Evolutionary conservation across 2,888 invertebrate species (phyloP).

Genomic region (Steinernema carpocapsae): DNA sequence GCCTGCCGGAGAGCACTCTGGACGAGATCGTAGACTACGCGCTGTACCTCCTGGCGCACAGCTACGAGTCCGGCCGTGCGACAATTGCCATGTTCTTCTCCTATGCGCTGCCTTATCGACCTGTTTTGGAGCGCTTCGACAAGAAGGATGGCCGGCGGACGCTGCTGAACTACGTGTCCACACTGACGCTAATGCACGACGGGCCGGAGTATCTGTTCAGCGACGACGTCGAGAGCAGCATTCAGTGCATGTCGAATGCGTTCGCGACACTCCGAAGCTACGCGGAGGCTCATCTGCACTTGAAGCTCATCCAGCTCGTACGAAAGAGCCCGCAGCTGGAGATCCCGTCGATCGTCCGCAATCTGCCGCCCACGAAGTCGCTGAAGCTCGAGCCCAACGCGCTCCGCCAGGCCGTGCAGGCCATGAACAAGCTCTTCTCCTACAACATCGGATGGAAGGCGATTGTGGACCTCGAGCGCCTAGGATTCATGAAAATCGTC

Average conservation of each 20-base stretch:
- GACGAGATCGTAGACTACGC: constrained; percentile 75
- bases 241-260: constrained; percentile 88
- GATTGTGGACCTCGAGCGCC: neutral
- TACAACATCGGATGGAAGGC: constrained; percentile 74
- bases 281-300: constrained; percentile 85
- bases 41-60: constrained; percentile 91
- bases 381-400: constrained; percentile 78
- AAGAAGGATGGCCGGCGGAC: constrained; percentile 89
- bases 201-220: constrained; percentile 78
- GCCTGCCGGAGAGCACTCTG: constrained; percentile 75
- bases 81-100: constrained; percentile 98
- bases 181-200: constrained; percentile 83
- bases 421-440: constrained; percentile 80
- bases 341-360: neutral
- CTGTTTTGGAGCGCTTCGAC: constrained; percentile 92
- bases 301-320: constrained; percentile 78
- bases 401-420: constrained; percentile 84
- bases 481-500: neutral
- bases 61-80: constrained; percentile 94
- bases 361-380: constrained; percentile 65
- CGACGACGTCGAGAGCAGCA: constrained; percentile 86
- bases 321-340: constrained; percentile 69
- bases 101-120: constrained; percentile 87
- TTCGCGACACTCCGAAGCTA: constrained; percentile 85
- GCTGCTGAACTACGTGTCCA: constrained; percentile 88